These are phyloP conservation scores for Epizoanthus fatuus DNA, from an alignment of 92 coral and sea anemone genomes.

Conservation along the genomic window DNA sequence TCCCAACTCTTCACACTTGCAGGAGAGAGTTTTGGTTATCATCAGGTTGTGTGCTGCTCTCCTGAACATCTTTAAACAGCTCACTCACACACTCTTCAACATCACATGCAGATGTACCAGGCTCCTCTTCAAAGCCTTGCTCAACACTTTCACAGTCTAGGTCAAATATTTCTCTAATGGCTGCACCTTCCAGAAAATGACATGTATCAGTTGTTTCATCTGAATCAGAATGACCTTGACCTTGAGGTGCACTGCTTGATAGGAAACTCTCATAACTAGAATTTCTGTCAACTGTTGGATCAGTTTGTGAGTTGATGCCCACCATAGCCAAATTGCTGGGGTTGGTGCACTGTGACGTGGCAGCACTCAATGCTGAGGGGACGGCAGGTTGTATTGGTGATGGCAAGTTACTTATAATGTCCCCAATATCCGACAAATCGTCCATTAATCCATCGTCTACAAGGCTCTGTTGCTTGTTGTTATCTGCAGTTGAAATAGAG, in stretches of 20 bases:
- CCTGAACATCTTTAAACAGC: slow-evolving; percentile 15
- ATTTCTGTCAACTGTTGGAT: not conserved
- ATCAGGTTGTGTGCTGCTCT: not conserved
- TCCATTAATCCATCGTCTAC: slow-evolving; percentile 7
- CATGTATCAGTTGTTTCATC: not conserved
- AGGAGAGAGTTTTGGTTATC: not conserved
- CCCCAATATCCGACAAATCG: slow-evolving; percentile 31
- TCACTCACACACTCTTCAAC: slow-evolving; percentile 24
- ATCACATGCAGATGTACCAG: not conserved
- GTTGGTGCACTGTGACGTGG: slow-evolving; percentile 1
- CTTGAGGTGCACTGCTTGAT: not conserved
- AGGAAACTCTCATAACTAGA: not conserved
- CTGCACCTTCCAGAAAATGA: not conserved
- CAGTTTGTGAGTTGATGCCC: not conserved
- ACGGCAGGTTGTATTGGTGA: not conserved
- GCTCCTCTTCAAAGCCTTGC: not conserved
- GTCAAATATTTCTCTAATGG: slow-evolving; percentile 17
- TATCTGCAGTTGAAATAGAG: not conserved
- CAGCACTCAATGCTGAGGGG: not conserved
- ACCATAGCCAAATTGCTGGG: not conserved
- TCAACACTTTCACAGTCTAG: not conserved
- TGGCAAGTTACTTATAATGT: slow-evolving; percentile 22
- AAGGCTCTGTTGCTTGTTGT: not conserved
- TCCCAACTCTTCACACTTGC: too few relatives aligned
- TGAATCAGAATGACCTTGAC: not conserved